Percentiles rank a stretch among this genome's conserved stretches.
phyloP scores from a whole-genome alignment of 2,888 invertebrate genomes.

The Monoplex corrugatus region DNA sequence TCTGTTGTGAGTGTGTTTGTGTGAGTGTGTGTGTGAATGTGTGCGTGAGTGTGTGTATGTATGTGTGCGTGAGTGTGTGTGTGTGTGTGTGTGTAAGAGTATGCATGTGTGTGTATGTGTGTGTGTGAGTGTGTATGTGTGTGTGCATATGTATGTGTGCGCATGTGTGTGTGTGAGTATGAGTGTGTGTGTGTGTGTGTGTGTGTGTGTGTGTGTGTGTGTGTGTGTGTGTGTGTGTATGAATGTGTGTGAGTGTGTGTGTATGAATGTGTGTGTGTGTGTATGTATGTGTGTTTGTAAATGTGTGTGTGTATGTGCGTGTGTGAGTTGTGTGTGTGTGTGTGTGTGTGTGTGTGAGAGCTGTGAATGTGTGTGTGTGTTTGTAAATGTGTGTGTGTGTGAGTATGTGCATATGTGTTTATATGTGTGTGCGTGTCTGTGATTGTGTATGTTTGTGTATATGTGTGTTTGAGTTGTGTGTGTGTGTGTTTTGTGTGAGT shows the following conservation, averaged over 20 bases:
- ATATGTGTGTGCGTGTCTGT: not conserved
- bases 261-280: not conserved
- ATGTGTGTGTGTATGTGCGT: not conserved
- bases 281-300: not conserved
- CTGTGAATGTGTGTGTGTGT: not conserved
- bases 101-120: not conserved
- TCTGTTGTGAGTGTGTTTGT: not conserved
- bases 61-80: not conserved
- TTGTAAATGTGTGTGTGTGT: not conserved
- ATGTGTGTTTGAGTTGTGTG: not conserved
- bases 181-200: no score
- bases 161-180: no score
- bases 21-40: not conserved
- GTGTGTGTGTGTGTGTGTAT: not conserved
- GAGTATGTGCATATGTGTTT: no score
- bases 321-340: not conserved
- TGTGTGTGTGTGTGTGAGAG: not conserved
- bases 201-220: not conserved
- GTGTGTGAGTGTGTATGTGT: not conserved
- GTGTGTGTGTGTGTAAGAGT: constrained; percentile 19
- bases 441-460: not conserved
- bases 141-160: not conserved
- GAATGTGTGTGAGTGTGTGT: not conserved
- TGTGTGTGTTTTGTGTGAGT: not conserved
- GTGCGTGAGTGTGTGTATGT: not conserved